Percentiles rank a stretch among this genome's conserved stretches.
phyloP scores from a whole-genome alignment of 2,888 invertebrate species.

The Dinocampus coccinellae region DNA sequence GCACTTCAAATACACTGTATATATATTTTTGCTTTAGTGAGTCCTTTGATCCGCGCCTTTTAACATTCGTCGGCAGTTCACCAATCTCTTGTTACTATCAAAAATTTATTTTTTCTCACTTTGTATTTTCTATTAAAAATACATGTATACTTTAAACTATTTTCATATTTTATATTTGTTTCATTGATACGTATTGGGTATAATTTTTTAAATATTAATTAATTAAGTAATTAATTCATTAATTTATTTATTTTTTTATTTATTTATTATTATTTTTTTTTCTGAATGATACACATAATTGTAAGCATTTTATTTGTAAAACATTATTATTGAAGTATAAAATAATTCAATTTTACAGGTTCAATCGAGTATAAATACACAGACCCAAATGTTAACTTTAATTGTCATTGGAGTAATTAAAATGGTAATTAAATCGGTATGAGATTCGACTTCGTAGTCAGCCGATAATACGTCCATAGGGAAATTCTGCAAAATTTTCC shows the following conservation, averaged over 20 bases:
- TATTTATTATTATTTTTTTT: background rate
- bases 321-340: background rate
- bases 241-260: background rate
- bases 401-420: conserved; percentile 16
- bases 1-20: conserved; percentile 10
- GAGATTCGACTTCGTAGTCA: conserved; percentile 12
- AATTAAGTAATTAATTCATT: too few species aligned
- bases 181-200: too few species aligned
- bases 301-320: too few species aligned
- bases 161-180: too few species aligned
- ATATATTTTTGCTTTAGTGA: background rate
- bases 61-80: conserved; percentile 18
- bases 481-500: conserved; percentile 21
- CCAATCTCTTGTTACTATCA: background rate
- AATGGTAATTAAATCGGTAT: conserved; percentile 26
- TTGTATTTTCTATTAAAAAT: too few species aligned
- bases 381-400: conserved; percentile 1
- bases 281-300: too few species aligned
- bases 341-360: background rate
- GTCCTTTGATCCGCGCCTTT: conserved; percentile 31
- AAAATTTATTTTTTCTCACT: too few species aligned
- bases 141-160: too few species aligned
- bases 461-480: conserved; percentile 24
- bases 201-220: too few species aligned
- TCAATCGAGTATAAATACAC: background rate